Evolutionary conservation across 2,113 vertebrate genomes (phyloP), one percentile per base, ranked within the genome.

Genomic region (Macrotis lagotis): DNA sequence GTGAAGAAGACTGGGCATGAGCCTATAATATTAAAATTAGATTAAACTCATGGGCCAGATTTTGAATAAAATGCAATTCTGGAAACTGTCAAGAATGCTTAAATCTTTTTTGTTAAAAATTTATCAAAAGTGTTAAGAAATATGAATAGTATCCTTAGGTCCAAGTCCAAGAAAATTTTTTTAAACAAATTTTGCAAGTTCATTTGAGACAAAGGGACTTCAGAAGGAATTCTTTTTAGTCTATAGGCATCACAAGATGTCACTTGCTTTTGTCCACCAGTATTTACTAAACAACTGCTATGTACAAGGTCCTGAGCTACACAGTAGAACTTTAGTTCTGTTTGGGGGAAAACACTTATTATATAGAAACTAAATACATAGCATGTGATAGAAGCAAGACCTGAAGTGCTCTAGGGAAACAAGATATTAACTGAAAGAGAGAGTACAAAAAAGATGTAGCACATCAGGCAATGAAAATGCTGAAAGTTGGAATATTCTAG

Each of bases 1-100:
- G 98, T 99, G 94, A 99, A 98, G 96, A 99, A 98, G 28, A 99
- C 99, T 26, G 99, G 99, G 91, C 99, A 99, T 0, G 98, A 99
- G 0, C 99, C 99, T 1, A 51, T 99, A 94, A 88, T 98, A 9
- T 0, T 99, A 25, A 95, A 95, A 88, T 98, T 99, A 3, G 97
- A 98, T 94, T 96, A 98, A 95, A 97, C 96, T 0, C 25, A 25
- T 96, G 48, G 66, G 44, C 91, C 50, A 47, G 90, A 37, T 37
- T 96, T 52, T 89, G 90, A 94, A 95, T 96, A 96, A 66, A 90
- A 83, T 93, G 90, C 91, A 90, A 93, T 92, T 95, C 48, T 94
- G 89, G 90, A 96, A 94, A 31, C 22, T 94, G 14, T 59, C 89
- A 48, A 48, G 25, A 28, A 12, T 48, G 47, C 48, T 49, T 48